A percentile compares a stretch with the other conserved stretches of the same genome.
These are phyloP conservation scores for Fundulus diaphanus DNA, from an alignment of 2,797 vertebrate genomes.

Conservation along the genomic window DNA sequence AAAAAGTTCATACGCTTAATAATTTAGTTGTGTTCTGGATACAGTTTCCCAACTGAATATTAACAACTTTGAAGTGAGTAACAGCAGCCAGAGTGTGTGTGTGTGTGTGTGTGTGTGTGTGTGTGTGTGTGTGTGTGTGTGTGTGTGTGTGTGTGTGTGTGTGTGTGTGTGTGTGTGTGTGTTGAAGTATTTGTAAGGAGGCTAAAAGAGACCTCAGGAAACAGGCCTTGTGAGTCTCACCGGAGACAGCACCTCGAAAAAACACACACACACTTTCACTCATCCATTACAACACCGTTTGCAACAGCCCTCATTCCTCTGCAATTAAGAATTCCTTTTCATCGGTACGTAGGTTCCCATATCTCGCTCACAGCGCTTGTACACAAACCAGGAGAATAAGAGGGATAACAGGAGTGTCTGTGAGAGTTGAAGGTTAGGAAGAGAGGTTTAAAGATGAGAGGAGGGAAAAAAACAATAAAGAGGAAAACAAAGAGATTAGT, in stretches of 20 bases:
- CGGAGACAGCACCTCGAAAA: conserved; percentile 66
- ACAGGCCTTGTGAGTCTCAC: conserved; percentile 79
- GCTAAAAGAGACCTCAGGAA: conserved; percentile 85
- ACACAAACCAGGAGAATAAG: conserved; percentile 55
- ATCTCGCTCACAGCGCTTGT: conserved; percentile 78
- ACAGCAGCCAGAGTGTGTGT: conserved; percentile 84
- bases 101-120: conserved; percentile 36
- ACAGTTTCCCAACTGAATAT: conserved; percentile 99
- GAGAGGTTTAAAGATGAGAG: conserved; percentile 22
- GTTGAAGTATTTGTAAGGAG: conserved; percentile 54
- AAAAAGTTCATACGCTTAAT: conserved; percentile 99
- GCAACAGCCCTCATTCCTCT: conserved; percentile 83
- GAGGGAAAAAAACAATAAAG: conserved; percentile 53
- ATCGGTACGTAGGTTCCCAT: conserved; percentile 83
- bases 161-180: conserved; percentile 24
- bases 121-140: conserved; percentile 43
- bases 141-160: conserved; percentile 47
- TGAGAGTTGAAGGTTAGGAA: conserved; percentile 36
- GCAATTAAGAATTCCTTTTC: conserved; percentile 90
- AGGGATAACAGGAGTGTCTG: conserved; percentile 26
- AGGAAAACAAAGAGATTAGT: conserved; percentile 54
- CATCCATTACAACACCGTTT: conserved; percentile 80
- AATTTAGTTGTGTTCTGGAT: conserved; percentile 99
- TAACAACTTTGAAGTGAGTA: conserved; percentile 97
- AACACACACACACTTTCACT: conserved; percentile 53